Evolutionary conservation across 2,888 invertebrate species (phyloP).

Genomic region (Chrysopilus asiliformis): DNA sequence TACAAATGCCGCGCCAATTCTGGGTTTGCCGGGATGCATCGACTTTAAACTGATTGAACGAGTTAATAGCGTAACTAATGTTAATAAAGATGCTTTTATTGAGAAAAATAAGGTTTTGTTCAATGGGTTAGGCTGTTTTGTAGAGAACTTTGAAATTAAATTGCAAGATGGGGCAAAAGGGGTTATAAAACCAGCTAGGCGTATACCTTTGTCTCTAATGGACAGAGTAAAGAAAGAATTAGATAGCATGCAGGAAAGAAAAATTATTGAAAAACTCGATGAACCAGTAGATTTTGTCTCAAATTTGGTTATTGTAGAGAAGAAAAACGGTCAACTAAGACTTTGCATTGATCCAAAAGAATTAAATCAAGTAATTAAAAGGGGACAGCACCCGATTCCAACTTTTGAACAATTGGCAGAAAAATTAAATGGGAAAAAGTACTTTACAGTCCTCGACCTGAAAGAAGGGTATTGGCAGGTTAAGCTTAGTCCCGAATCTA

Average conservation of each 20-base stretch:
- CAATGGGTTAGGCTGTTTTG: no score
- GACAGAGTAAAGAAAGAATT: conserved; percentile 4
- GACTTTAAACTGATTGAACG: no score
- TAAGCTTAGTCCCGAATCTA: not conserved
- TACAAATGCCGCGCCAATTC: not conserved
- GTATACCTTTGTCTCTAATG: no score
- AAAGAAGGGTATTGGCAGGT: no score
- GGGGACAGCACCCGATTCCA: not conserved
- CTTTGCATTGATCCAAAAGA: no score
- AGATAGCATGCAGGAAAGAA: not conserved
- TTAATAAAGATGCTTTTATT: no score
- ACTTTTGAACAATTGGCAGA: not conserved
- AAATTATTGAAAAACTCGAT: conserved; percentile 3
- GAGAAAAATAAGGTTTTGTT: no score
- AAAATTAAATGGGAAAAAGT: not conserved
- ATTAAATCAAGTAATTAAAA: no score
- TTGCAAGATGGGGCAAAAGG: not conserved
- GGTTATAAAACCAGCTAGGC: not conserved
- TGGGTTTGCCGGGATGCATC: no score
- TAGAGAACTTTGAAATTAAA: no score
- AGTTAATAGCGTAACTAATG: no score
- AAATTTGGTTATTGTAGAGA: conserved; percentile 6
- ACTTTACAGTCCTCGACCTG: conserved; percentile 2
- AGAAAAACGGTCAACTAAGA: no score
- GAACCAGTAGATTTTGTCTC: conserved; percentile 1